These are phyloP conservation scores for Rhinogobio ventralis DNA, from an alignment of 2,797 vertebrate species.

Conservation along the genomic window DNA sequence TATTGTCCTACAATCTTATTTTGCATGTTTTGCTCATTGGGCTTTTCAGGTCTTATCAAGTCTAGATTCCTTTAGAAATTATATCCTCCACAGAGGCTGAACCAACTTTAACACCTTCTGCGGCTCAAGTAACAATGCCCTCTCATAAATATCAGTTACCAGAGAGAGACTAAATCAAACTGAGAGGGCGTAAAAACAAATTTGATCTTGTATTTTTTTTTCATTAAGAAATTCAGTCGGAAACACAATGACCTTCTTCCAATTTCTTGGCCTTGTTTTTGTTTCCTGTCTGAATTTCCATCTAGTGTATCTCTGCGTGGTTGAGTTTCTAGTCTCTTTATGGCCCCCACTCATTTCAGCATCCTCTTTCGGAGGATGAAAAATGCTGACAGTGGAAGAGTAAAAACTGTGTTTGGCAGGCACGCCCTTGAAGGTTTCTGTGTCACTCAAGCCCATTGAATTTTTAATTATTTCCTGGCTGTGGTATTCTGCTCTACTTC, in stretches of 20 bases:
- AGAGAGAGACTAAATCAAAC: conserved; percentile 1
- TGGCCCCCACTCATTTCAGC: conserved; percentile 64
- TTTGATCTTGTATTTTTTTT: conserved; percentile 19
- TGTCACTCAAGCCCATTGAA: conserved; percentile 86
- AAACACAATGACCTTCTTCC: conserved; percentile 18
- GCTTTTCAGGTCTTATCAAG: conserved; percentile 44
- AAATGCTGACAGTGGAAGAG: conserved; percentile 82
- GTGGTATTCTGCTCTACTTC: conserved; percentile 73
- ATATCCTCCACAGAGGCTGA: conserved; percentile 16
- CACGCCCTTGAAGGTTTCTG: conserved; percentile 89
- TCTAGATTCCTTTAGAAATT: conserved; percentile 33
- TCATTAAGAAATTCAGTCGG: conserved; percentile 18
- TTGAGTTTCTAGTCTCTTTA: conserved; percentile 68
- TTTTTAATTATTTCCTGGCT: conserved; percentile 90
- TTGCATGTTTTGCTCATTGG: conserved; percentile 7
- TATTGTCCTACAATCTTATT: neutral
- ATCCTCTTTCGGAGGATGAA: conserved; percentile 62
- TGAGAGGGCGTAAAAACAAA: neutral
- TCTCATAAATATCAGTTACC: conserved; percentile 36
- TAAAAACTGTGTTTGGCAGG: conserved; percentile 80
- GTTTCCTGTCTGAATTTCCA: conserved; percentile 55
- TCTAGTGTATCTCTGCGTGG: conserved; percentile 48
- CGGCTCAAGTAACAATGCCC: conserved; percentile 11
- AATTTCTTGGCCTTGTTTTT: conserved; percentile 34
- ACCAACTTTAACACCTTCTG: conserved; percentile 19